A percentile compares a stretch with the other conserved stretches of the same genome.
phyloP scores from a whole-genome alignment of 1,140 invertebrate species.

The Brachionus calyciflorus region DNA sequence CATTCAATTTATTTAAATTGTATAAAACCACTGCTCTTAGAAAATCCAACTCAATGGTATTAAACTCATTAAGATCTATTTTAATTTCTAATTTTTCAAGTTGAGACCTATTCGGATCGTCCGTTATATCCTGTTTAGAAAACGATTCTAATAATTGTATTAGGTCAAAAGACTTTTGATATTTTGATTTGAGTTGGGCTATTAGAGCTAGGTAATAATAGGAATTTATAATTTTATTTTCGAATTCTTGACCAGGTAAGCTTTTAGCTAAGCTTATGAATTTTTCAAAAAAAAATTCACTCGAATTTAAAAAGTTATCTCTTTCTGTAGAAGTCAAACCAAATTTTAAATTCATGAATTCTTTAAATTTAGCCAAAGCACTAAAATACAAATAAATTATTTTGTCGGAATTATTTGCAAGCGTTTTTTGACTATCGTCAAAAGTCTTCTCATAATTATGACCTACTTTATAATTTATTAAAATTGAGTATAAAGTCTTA shows the following conservation, averaged over 20 bases:
- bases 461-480: conserved; percentile 9
- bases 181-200: neutral
- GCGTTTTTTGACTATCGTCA: neutral
- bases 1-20: neutral
- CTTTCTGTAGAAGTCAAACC: neutral
- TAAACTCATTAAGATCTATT: conserved; percentile 10
- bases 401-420: neutral
- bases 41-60: neutral
- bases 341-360: conserved; percentile 21
- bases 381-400: neutral
- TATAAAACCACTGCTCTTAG: neutral
- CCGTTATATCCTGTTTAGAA: neutral
- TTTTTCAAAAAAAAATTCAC: conserved; percentile 6
- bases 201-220: conserved; percentile 14
- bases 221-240: conserved; percentile 10
- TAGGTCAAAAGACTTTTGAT: neutral
- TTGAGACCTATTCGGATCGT: neutral
- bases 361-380: neutral
- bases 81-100: neutral
- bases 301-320: neutral
- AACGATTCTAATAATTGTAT: neutral
- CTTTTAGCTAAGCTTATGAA: neutral
- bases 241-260: neutral
- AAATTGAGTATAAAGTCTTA: conserved; percentile 7
- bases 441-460: neutral